phyloP scores from a whole-genome alignment of 2,888 invertebrate species.

The Tenodera sinensis region DNA sequence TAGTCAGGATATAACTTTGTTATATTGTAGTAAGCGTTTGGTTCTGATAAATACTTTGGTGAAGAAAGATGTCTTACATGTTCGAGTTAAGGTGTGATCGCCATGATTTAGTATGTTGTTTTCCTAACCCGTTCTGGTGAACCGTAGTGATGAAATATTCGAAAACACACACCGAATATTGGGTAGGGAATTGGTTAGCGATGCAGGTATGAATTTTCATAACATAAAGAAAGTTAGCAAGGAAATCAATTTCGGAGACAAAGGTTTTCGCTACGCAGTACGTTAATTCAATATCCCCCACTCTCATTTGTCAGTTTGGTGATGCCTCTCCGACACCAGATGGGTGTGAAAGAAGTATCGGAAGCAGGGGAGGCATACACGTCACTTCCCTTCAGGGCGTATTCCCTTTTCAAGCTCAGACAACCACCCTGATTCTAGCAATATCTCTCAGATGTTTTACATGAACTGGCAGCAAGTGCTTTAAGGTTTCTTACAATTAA shows the following conservation, averaged over 20 bases:
- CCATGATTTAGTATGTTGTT: no score
- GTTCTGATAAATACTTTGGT: no score
- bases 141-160: no score
- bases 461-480: no score
- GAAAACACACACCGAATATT: not conserved
- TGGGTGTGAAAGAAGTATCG: not conserved
- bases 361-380: not conserved
- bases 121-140: no score
- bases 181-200: not conserved
- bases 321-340: not conserved
- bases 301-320: not conserved
- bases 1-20: no score
- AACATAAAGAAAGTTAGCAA: not conserved
- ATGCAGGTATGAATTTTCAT: not conserved
- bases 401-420: not conserved
- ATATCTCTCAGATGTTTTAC: not conserved
- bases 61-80: no score
- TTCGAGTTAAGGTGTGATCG: no score
- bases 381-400: not conserved
- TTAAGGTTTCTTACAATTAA: no score
- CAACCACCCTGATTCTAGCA: not conserved
- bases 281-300: not conserved
- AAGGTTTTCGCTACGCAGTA: not conserved
- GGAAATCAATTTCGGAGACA: not conserved
- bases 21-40: no score